A percentile compares a stretch with the other conserved stretches of the same genome.
Conservation (phyloP, 2,113 vertebrate genomes). For the Mesembrinibis cayennensis region DNA sequence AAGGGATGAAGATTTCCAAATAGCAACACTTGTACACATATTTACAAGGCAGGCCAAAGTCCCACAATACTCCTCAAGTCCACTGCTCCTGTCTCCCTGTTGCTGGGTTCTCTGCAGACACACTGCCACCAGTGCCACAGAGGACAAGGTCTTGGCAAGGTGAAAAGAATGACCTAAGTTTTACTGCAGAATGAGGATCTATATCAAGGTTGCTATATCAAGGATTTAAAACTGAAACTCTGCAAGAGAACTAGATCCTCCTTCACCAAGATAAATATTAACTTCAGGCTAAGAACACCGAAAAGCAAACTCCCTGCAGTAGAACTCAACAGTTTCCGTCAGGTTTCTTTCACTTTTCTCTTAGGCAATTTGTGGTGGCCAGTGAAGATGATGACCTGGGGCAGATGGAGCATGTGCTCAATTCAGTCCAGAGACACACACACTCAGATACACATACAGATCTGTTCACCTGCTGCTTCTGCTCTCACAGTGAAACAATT, state of each 20-base stretch:
- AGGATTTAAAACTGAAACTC: neutral
- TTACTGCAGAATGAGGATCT: neutral
- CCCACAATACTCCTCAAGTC: neutral
- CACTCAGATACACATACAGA: neutral
- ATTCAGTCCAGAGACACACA: neutral
- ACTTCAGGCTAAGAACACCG: neutral
- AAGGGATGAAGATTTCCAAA: neutral
- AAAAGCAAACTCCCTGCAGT: neutral
- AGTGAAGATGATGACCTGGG: neutral
- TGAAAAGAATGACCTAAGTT: neutral
- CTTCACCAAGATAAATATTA: neutral
- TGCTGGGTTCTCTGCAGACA: neutral
- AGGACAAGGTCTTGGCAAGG: neutral
- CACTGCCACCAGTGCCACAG: neutral
- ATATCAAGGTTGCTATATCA: neutral
- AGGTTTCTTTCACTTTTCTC: neutral
- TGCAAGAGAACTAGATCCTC: neutral
- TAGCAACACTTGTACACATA: neutral
- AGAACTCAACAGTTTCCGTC: neutral
- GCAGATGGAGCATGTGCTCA: accelerated
- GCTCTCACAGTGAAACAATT: neutral
- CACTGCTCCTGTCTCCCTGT: neutral
- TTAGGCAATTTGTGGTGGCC: neutral
- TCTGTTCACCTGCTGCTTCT: neutral
- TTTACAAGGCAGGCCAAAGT: neutral